A percentile compares a stretch with the other conserved stretches of the same genome.
These are phyloP conservation scores for Pelecanus crispus DNA, from an alignment of 2,113 vertebrate genomes.

Conservation along the genomic window DNA sequence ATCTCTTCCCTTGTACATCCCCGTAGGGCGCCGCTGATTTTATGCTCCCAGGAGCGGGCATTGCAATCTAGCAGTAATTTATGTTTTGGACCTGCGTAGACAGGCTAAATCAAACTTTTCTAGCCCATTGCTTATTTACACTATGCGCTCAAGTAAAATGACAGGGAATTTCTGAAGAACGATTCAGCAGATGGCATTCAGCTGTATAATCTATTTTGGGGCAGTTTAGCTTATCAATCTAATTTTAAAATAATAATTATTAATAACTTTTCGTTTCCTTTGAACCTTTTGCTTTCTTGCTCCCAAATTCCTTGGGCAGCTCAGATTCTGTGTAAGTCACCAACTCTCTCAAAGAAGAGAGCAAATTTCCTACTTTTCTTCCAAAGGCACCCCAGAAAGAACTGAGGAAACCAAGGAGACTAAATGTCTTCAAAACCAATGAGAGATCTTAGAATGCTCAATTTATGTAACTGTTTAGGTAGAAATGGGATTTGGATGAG, in stretches of 20 bases:
- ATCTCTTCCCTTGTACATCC: accelerated
- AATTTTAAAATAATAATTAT: not conserved
- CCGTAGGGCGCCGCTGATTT: accelerated
- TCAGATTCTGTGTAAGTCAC: not conserved
- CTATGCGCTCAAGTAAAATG: not conserved
- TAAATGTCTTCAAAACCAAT: not conserved
- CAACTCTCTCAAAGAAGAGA: not conserved
- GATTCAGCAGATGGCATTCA: not conserved
- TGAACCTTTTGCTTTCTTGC: not conserved
- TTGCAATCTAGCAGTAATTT: not conserved
- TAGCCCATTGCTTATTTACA: not conserved
- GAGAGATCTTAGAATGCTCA: not conserved
- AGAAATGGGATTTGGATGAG: not conserved
- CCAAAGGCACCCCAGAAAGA: not conserved
- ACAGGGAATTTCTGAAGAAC: not conserved
- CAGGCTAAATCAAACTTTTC: not conserved
- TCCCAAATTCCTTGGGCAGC: not conserved
- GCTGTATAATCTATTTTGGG: not conserved
- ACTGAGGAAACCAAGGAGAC: not conserved
- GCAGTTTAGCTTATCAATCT: not conserved
- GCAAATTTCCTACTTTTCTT: not conserved
- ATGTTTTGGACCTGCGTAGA: not conserved
- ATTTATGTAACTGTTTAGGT: not conserved
- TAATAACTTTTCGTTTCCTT: not conserved
- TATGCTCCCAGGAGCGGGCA: accelerated